phyloP scores from a whole-genome alignment of 2,888 invertebrate species.

The Corbicula japonica region DNA sequence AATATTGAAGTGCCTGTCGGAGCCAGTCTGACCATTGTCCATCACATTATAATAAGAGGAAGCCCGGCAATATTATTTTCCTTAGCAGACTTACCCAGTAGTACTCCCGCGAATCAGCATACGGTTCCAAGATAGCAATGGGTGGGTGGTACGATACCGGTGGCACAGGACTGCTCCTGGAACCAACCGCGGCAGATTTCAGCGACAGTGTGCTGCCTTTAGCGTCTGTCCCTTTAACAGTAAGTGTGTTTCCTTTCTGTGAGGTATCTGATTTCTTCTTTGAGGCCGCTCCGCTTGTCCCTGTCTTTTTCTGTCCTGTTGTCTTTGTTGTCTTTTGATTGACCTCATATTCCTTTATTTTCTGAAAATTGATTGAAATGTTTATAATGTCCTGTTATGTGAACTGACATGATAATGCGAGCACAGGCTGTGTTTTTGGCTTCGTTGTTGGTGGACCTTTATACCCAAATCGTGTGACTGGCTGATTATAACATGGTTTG shows the following conservation, averaged over 20 bases:
- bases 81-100: slow-evolving; percentile 49
- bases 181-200: slow-evolving; percentile 15
- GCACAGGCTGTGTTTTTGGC: too few species aligned
- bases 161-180: slow-evolving; percentile 6
- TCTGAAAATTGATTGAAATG: background rate
- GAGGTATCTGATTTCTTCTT: slow-evolving; percentile 26
- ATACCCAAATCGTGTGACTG: too few species aligned
- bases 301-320: background rate
- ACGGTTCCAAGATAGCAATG: slow-evolving; percentile 58
- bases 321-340: slow-evolving; percentile 14
- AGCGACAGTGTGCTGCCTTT: slow-evolving; percentile 17
- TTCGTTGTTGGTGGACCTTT: too few species aligned
- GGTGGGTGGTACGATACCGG: slow-evolving; percentile 59
- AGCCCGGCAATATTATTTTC: too few species aligned
- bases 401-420: too few species aligned
- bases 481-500: too few species aligned
- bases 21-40: too few species aligned
- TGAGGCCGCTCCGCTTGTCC: background rate
- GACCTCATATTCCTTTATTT: slow-evolving; percentile 15
- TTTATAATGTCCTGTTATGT: background rate
- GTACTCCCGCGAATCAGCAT: slow-evolving; percentile 62
- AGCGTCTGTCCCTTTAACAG: slow-evolving; percentile 11
- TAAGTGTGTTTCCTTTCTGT: slow-evolving; percentile 14
- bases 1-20: too few species aligned
- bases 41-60: too few species aligned